Base-by-base conservation (phyloP, 2,797 vertebrate species). In the Danionella dracula region DNA sequence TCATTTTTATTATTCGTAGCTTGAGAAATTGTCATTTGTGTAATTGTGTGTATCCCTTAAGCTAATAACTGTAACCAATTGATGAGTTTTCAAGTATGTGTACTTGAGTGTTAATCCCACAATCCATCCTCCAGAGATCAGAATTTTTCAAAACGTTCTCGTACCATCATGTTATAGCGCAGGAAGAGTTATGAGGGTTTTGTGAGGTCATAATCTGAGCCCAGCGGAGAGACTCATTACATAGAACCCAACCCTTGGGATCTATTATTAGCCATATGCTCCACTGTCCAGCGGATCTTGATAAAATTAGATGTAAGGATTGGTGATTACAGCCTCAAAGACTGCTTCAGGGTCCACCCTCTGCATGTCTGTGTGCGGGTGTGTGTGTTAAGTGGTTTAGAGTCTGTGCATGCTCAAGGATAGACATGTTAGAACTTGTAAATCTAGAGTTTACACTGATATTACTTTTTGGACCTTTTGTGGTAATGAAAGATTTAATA, bases 251-350 rank as follows among this genome's bases (percentile, higher is more conserved):
- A 76, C 17, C 44, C 42, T 64, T 19, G 6, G 5, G 4, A 2
- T 17, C 63, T 73, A 76, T 70, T 70, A 65, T 68, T 71, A 76
- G 54, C 49, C 15, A 12, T 16, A 51, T 19, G 51, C 35, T 58
- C 4, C 66, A 72, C 51, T 70, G 35, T 73, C 62, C 31, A 21
- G 46, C 44, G 13, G 58, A 67, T 59, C 46, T 63, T 48, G 53
- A 46, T 46, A 23, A 41, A 32, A 68, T 16, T 27, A 70, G 42
- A 70, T 32, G 27, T 42, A 42, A 62, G 35, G 10, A 32, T 16
- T 34, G 38, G 21, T 15, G 48, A 54, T 66, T 56, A 53, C 20
- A 48, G 50, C 41, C n/a, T 63, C 66, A 66, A 6, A 10, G 21
- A 56, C 34, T 69, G 32, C 45, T 15, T 51, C 31, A 27, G 23